These are phyloP conservation scores for Ptilodon capucinus DNA, from an alignment of 2,888 invertebrate species.

Conservation along the genomic window DNA sequence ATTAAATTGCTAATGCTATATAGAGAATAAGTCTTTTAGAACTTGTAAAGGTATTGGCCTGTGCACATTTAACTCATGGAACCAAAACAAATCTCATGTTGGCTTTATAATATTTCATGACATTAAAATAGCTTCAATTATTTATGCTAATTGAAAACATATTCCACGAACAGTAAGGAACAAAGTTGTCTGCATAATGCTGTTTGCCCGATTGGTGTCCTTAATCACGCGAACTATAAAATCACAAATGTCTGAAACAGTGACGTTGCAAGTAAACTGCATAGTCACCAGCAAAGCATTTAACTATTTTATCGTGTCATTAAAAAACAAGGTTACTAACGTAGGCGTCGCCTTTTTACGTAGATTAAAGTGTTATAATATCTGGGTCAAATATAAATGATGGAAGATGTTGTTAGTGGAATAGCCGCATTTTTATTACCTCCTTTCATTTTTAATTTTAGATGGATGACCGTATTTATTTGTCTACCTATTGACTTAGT, in stretches of 20 bases:
- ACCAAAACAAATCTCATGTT: too few species aligned
- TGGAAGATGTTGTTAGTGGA: not conserved
- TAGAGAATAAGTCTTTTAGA: too few species aligned
- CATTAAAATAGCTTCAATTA: not conserved
- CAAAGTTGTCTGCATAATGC: not conserved
- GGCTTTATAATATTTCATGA: too few species aligned
- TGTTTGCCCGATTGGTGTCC: not conserved
- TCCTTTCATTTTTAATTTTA: not conserved
- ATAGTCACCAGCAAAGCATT: conserved; percentile 26
- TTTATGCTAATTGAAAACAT: not conserved
- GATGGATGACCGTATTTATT: too few species aligned
- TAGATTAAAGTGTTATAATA: conserved; percentile 1
- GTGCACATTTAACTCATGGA: too few species aligned
- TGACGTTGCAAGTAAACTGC: conserved; percentile 37
- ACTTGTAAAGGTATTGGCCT: too few species aligned
- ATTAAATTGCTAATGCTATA: too few species aligned
- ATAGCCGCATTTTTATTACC: not conserved
- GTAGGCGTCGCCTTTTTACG: conserved; percentile 5
- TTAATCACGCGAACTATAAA: conserved; percentile 34
- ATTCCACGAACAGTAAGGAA: not conserved
- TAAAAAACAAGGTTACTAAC: conserved; percentile 18
- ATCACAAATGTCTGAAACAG: conserved; percentile 34
- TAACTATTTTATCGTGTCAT: conserved; percentile 19
- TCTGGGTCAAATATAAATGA: not conserved
- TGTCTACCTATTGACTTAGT: too few species aligned